phyloP scores from a whole-genome alignment of 2,888 invertebrate species.

The Synergus japonicus region DNA sequence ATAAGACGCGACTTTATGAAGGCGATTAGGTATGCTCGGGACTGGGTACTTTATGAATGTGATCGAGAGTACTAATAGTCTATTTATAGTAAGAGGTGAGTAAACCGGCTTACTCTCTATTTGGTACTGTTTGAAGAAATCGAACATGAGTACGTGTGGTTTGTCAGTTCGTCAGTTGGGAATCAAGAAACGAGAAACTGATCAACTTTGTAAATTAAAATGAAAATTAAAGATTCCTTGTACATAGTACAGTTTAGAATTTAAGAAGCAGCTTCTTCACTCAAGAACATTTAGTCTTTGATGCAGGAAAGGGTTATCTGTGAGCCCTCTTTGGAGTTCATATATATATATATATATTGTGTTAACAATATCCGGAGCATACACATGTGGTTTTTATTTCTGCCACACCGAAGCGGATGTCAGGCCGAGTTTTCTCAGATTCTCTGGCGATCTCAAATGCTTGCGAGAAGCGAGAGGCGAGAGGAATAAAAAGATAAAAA shows the following conservation, averaged over 20 bases:
- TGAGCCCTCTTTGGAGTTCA: not conserved
- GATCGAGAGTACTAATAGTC: slow-evolving; percentile 37
- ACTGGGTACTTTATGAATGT: slow-evolving; percentile 33
- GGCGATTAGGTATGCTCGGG: slow-evolving; percentile 37
- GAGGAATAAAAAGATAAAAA: slow-evolving; percentile 54
- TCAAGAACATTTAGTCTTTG: not conserved
- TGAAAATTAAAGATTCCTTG: not conserved
- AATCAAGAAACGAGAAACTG: not conserved
- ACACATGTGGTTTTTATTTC: slow-evolving; percentile 36
- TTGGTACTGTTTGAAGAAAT: slow-evolving; percentile 28
- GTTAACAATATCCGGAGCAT: slow-evolving; percentile 23
- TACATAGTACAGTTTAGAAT: not conserved
- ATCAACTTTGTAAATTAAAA: not conserved
- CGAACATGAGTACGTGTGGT: not conserved
- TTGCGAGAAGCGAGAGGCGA: slow-evolving; percentile 33
- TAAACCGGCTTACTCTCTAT: slow-evolving; percentile 32
- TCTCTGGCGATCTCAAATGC: slow-evolving; percentile 14
- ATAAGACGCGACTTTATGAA: slow-evolving; percentile 26
- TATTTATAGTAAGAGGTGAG: slow-evolving; percentile 40
- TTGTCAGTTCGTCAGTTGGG: not conserved
- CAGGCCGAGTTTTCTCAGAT: not conserved
- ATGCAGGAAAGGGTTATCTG: not conserved
- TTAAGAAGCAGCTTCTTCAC: not conserved
- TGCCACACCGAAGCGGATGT: slow-evolving; percentile 24
- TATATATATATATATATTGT: not conserved